Percentiles rank a stretch among this genome's conserved stretches.
phyloP scores from a whole-genome alignment of 2,888 invertebrate genomes.

The Mimas tiliae region DNA sequence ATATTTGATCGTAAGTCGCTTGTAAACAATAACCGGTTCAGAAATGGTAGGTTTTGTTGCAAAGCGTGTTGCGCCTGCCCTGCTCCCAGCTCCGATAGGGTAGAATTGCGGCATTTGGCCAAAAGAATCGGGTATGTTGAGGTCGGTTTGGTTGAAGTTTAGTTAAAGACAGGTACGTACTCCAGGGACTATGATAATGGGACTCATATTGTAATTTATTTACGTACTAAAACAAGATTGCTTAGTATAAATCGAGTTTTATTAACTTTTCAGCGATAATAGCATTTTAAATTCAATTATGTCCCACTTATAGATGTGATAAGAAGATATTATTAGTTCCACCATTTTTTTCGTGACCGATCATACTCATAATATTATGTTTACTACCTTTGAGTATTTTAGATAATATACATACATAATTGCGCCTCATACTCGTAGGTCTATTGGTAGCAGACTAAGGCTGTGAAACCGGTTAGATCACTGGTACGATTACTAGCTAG shows the following conservation, averaged over 20 bases:
- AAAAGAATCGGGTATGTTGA: slow-evolving; percentile 54
- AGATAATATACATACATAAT: no score
- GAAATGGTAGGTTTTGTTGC: slow-evolving; percentile 63
- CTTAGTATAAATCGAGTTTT: not conserved
- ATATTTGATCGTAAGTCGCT: slow-evolving; percentile 49
- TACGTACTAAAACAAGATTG: not conserved
- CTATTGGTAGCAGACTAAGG: no score
- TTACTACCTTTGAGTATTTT: no score
- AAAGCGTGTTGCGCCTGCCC: slow-evolving; percentile 55
- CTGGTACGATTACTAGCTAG: no score
- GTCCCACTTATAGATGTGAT: no score
- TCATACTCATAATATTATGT: no score
- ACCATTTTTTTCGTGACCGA: no score
- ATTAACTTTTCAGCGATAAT: no score
- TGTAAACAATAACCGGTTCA: slow-evolving; percentile 79
- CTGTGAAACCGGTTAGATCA: no score
- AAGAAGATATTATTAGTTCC: no score
- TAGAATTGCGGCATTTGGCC: slow-evolving; percentile 49
- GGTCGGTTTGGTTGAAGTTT: slow-evolving; percentile 30
- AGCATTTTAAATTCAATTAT: no score
- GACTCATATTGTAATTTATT: not conserved
- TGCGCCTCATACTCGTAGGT: no score
- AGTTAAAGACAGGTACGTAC: slow-evolving; percentile 12
- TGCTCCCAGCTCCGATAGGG: slow-evolving; percentile 53
- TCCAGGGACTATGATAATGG: not conserved